phyloP scores from a whole-genome alignment of 2,888 invertebrate species.

The Nysson spinosus region DNA sequence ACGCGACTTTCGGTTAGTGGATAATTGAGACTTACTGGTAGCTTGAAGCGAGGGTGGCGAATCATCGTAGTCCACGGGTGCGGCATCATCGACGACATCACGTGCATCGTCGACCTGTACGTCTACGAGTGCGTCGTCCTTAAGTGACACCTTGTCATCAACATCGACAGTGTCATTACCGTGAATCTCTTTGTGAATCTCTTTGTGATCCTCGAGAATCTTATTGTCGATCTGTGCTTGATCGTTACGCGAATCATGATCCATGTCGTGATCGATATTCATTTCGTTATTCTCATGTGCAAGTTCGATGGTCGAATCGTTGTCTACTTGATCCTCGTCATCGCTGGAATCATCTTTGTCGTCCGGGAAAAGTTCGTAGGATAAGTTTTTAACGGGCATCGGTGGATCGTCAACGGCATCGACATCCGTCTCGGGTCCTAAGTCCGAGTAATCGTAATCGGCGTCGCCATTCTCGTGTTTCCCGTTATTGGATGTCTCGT shows the following conservation, averaged over 20 bases:
- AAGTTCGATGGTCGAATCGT: not conserved
- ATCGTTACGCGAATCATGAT: not conserved
- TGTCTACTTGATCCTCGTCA: not conserved
- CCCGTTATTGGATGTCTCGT: conserved; percentile 63
- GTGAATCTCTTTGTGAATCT: not conserved
- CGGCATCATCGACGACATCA: conserved; percentile 65
- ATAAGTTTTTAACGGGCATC: conserved; percentile 17
- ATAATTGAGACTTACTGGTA: conserved; percentile 58
- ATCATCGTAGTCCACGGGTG: conserved; percentile 70
- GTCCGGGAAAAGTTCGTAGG: conserved; percentile 22
- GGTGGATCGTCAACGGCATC: conserved; percentile 77
- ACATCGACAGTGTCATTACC: conserved; percentile 10
- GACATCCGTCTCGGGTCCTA: conserved; percentile 88
- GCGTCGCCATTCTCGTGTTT: conserved; percentile 64
- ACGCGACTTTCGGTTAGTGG: conserved; percentile 29
- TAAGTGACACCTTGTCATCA: conserved; percentile 9
- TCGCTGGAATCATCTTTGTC: conserved; percentile 5
- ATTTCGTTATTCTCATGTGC: no score
- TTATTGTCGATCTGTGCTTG: conserved; percentile 3
- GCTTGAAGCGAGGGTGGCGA: conserved; percentile 50
- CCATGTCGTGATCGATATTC: not conserved
- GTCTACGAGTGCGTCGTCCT: conserved; percentile 53
- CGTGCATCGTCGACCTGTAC: conserved; percentile 80
- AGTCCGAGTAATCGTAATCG: conserved; percentile 79
- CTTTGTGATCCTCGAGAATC: conserved; percentile 6